phyloP scores from a whole-genome alignment of 2,113 vertebrate genomes.

The Actinemys pallida region DNA sequence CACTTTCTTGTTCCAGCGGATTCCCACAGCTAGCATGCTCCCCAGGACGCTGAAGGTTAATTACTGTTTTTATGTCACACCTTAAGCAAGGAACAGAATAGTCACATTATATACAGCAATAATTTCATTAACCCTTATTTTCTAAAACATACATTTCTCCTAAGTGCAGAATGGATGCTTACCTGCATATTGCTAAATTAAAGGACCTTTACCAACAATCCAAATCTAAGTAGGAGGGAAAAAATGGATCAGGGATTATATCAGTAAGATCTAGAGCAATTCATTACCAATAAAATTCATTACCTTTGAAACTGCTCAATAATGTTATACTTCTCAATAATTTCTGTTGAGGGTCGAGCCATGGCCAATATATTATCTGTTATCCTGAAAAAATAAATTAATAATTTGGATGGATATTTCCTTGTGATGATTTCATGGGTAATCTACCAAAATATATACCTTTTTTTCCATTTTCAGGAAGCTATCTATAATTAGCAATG shows the following conservation, averaged over 20 bases:
- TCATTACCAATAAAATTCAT: not conserved
- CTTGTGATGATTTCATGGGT: not conserved
- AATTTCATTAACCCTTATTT: constrained; percentile 25
- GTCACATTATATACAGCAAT: constrained; percentile 31
- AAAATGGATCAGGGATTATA: constrained; percentile 25
- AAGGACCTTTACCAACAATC: constrained; percentile 49
- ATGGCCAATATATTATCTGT: constrained; percentile 96
- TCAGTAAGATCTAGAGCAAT: not conserved
- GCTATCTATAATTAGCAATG: not conserved
- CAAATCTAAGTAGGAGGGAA: constrained; percentile 38
- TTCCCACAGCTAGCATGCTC: constrained; percentile 97
- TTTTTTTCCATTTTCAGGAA: not conserved
- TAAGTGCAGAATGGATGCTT: constrained; percentile 51
- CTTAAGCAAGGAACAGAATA: constrained; percentile 79
- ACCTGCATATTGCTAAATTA: constrained; percentile 34
- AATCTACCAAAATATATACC: not conserved
- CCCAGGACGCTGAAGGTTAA: constrained; percentile 96
- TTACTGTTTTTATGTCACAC: constrained; percentile 91
- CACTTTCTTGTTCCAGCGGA: constrained; percentile 91
- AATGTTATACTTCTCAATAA: constrained; percentile 92
- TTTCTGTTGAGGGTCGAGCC: constrained; percentile 95
- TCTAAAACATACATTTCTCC: constrained; percentile 37
- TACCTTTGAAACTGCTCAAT: constrained; percentile 95
- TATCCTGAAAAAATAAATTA: constrained; percentile 82
- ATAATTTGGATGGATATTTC: not conserved